These are phyloP conservation scores for Agrilus biguttatus DNA, from an alignment of 2,888 invertebrate genomes.

Conservation along the genomic window DNA sequence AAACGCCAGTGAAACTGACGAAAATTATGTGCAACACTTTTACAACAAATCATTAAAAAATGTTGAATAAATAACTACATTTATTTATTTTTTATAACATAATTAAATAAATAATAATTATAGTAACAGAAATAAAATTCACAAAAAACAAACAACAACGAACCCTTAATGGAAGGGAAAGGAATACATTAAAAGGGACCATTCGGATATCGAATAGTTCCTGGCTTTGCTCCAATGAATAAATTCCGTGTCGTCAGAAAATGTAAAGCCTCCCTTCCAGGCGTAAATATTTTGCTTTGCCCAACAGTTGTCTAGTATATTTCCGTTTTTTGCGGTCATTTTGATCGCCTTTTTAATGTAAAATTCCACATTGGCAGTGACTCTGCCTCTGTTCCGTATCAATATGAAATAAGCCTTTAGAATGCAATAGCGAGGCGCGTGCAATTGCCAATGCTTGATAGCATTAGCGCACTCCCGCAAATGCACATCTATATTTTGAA, in stretches of 20 bases:
- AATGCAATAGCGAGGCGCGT: constrained; percentile 14
- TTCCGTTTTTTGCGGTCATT: constrained; percentile 11
- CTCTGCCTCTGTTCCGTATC: constrained; percentile 6
- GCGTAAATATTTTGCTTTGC: constrained; percentile 11
- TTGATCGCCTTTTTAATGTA: constrained; percentile 11
- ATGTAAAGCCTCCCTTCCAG: constrained; percentile 15
- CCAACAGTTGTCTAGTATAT: constrained; percentile 16
- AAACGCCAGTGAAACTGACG: too few species aligned
- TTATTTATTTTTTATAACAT: too few species aligned
- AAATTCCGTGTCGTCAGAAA: constrained; percentile 8
- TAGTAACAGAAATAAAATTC: too few species aligned
- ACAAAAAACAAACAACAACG: too few species aligned
- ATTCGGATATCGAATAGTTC: constrained; percentile 12
- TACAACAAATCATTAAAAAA: too few species aligned
- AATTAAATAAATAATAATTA: too few species aligned
- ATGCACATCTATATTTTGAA: constrained; percentile 5
- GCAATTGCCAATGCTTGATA: constrained; percentile 13
- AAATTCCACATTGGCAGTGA: background rate
- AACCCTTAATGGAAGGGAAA: constrained; percentile 10
- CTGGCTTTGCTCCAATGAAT: constrained; percentile 14
- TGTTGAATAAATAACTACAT: too few species aligned
- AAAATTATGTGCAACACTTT: too few species aligned
- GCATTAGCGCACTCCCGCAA: constrained; percentile 9
- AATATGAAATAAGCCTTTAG: constrained; percentile 13
- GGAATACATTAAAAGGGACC: constrained; percentile 16